phyloP scores from a whole-genome alignment of 2,113 vertebrate species.

The Acrocephalus kingi region DNA sequence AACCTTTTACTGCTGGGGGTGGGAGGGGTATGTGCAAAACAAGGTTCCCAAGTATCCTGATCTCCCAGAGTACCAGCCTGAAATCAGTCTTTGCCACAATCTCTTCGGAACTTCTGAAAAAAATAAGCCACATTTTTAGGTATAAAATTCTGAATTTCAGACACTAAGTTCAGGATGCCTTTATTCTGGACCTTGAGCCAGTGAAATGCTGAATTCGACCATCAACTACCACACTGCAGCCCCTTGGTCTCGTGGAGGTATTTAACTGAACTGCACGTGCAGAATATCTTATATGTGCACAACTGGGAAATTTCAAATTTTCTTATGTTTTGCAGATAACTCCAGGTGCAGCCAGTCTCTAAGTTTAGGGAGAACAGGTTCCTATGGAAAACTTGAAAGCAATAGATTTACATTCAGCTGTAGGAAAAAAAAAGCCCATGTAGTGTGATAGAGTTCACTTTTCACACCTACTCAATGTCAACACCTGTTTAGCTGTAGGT shows the following conservation, averaged over 20 bases:
- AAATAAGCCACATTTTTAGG: not conserved
- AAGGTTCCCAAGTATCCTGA: not conserved
- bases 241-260: not conserved
- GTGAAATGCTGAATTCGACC: not conserved
- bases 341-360: not conserved
- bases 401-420: not conserved
- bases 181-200: not conserved
- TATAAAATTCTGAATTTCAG: not conserved
- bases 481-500: constrained; percentile 10
- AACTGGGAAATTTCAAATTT: not conserved
- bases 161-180: not conserved
- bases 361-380: not conserved
- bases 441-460: not conserved
- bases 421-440: not conserved
- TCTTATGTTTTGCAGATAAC: not conserved
- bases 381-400: not conserved
- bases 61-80: not conserved
- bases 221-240: not conserved
- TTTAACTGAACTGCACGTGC: not conserved
- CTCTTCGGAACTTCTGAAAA: not conserved
- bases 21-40: not conserved
- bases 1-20: not conserved
- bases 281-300: not conserved
- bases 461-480: constrained; percentile 38
- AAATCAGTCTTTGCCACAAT: not conserved